Conservation (phyloP, 37 sponge, comb jelly and placozoan genomes). For the Tethya wilhelma region DNA sequence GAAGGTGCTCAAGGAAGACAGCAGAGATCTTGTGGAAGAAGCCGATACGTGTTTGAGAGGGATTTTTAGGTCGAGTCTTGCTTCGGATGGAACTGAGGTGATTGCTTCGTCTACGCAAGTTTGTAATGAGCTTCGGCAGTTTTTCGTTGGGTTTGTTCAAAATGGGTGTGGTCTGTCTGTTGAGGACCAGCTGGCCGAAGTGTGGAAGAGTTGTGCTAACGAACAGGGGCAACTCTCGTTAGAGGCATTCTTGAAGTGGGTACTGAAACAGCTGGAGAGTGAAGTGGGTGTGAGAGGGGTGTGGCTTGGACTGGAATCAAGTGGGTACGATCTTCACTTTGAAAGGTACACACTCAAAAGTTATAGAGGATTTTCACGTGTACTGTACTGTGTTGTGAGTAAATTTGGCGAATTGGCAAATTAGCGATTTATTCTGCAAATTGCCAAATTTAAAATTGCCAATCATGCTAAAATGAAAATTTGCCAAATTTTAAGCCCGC, state of each 20-base stretch:
- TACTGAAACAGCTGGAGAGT: slow-evolving; percentile 16
- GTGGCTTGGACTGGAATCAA: slow-evolving; percentile 75
- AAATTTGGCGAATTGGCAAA: too few species aligned
- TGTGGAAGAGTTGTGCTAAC: slow-evolving; percentile 33
- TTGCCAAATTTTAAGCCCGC: too few species aligned
- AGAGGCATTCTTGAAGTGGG: neutral
- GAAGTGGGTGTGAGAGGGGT: slow-evolving; percentile 20
- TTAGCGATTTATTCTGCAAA: too few species aligned
- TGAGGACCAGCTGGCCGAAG: slow-evolving; percentile 1
- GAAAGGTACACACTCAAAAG: slow-evolving; percentile 42
- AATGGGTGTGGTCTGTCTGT: neutral
- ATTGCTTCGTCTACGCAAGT: neutral
- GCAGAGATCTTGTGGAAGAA: neutral
- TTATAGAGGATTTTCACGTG: neutral
- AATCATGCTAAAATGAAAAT: too few species aligned
- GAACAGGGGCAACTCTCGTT: slow-evolving; percentile 3
- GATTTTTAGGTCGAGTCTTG: slow-evolving; percentile 30
- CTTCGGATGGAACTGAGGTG: neutral
- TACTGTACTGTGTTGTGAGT: too few species aligned
- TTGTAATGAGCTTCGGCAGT: slow-evolving; percentile 1
- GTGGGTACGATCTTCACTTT: slow-evolving; percentile 82
- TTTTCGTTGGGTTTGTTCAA: slow-evolving; percentile 20
- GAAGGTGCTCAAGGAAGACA: slow-evolving; percentile 10
- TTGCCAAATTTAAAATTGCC: too few species aligned
- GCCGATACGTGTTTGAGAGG: neutral